A percentile compares a stretch with the other conserved stretches of the same genome.
Conservation (phyloP, 2,888 invertebrate genomes). For the Drosophila heteroneura region DNA sequence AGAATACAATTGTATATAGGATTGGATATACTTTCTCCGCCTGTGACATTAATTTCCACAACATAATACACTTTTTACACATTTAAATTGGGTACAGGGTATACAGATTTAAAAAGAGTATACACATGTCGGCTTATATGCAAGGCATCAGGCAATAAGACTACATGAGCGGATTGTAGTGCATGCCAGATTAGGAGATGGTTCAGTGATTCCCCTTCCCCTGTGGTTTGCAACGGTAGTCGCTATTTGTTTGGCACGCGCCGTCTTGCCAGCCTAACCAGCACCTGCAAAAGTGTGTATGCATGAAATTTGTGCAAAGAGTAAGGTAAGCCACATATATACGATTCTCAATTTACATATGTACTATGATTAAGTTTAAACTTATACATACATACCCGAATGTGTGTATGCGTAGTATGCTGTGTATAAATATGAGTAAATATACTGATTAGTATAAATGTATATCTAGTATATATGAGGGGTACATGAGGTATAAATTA, state of each 20-base stretch:
- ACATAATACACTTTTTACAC: not conserved
- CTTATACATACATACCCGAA: not conserved
- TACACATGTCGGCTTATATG: not conserved
- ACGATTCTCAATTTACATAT: not conserved
- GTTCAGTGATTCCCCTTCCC: constrained; percentile 57
- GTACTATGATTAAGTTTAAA: not conserved
- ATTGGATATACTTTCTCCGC: not conserved
- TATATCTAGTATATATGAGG: not conserved
- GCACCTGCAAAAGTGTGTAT: constrained; percentile 39
- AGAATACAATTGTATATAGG: not conserved
- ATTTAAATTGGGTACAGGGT: no score
- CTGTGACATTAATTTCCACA: not conserved
- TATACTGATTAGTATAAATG: not conserved
- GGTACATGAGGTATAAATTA: not conserved
- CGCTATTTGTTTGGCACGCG: constrained; percentile 67
- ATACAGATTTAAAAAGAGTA: not conserved
- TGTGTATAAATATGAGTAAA: not conserved
- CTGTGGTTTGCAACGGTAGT: constrained; percentile 62
- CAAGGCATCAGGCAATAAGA: constrained; percentile 4
- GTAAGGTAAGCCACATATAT: constrained; percentile 1
- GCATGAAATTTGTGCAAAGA: not conserved
- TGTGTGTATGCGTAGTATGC: not conserved
- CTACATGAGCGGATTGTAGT: constrained; percentile 12
- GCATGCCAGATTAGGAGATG: constrained; percentile 38
- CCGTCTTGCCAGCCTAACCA: constrained; percentile 45